Base-by-base conservation (phyloP, 2,113 vertebrate genomes). In the Thamnaconus septentrionalis region DNA sequence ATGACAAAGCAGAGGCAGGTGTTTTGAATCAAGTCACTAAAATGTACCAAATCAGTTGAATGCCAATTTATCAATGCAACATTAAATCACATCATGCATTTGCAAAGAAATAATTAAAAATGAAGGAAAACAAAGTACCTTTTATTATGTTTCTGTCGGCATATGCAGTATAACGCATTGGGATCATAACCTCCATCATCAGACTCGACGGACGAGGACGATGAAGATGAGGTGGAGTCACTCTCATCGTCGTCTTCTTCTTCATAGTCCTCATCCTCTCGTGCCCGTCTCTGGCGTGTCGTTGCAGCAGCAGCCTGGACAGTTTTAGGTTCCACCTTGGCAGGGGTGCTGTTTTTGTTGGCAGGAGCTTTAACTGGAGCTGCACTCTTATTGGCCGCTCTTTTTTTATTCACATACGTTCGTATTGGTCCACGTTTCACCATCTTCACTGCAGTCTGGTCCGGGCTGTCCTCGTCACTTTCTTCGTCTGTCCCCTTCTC, bases 111-210 rank as follows among this genome's bases (percentile, higher is more conserved):
- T 43, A 4, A 7, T 11, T 7, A n/a, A 60, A 0, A 8, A 31
- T 9, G 54, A 42, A 3, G 1, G 46, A 9, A 9, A 5, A 47
- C 5, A 49, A 73, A 59, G 49, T 87, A 99, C 96, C 97, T 94
- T 91, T 98, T 98, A 81, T 98, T 98, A 70, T 99, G 97, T 73
- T 94, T 97, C 88, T 98, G 95, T 0, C 95, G 95, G 79, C 97
- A 99, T 68, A 99, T 96, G 87, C 97, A 99, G 52, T 98, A 99
- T 3, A 98, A 90, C 0, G 96, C 90, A 42, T 93, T 96, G 41
- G 97, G 95, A 78, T 99, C 97, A 0, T 97, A 98, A 11, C 92
- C 94, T 71, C 96, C 97, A 0, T 91, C 90, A 9, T 97, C 96
- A 0, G 94, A 94, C 41, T 94, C 94, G 12, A 64, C 81, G 57